Base-by-base conservation (phyloP, 2,888 invertebrate species). In the Megastigmus dorsalis region DNA sequence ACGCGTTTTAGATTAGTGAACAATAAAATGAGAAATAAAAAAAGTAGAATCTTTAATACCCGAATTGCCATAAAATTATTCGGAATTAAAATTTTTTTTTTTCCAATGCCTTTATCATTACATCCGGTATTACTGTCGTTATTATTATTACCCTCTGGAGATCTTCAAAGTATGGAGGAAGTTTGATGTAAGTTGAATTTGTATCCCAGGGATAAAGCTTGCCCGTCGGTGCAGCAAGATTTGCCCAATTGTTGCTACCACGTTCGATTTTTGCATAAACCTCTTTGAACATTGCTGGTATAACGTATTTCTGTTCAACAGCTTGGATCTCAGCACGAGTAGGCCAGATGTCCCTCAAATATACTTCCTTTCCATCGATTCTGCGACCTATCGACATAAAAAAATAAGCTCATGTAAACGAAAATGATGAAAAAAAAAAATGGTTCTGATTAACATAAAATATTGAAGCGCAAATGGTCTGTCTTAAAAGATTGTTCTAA, bases 211-310 rank as follows among this genome's bases (percentile, higher is more conserved):
- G 95, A 89, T 98, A 99, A 20, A 98, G 90, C 84, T 93, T 91
- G 7, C 95, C 93, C 20, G 92, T 91, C 0, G 97, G 95, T 2
- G 96, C 95, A 0, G 92, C 87, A 67, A 99, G 89, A 0, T 90
- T 88, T 83, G 96, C 95, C 99, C 99, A 99, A 43, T 93, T 92
- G 0, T 91, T 88, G 6, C 95, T 97, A 0, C 99, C 98, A 28
- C 90, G 88, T 88, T 97, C 93, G 68, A 98, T 97, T 85, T 93
- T 93, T 0, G 90, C 90, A 83, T 98, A 95, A n/a, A 93, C 93
- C 90, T 97, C 96, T 80, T 94, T 93, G 88, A 99, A 99, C 97
- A 99, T 98, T 2, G 95, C 94, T 0, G 99, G 99, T 69, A 98
- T 96, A 10, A 99, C 98, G 83, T 93, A 91, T 81, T 94, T 91